Conservation (phyloP, 1,140 invertebrate species). For the Hycleus phaleratus region DNA sequence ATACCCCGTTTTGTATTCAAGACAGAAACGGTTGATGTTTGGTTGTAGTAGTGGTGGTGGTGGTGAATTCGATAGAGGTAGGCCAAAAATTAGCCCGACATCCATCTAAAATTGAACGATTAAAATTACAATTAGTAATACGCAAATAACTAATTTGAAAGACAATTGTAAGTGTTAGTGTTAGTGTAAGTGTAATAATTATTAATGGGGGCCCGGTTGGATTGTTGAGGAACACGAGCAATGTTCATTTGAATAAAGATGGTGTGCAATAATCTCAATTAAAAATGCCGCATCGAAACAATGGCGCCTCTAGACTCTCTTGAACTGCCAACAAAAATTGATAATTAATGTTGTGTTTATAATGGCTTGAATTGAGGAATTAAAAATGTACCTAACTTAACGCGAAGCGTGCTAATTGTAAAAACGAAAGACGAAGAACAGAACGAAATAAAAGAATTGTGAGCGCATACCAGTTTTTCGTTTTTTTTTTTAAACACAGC, state of each 20-base stretch:
- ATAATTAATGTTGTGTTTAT: constrained; percentile 44
- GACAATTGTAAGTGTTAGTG: constrained; percentile 23
- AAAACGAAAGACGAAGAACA: constrained; percentile 24
- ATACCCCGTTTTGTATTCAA: constrained; percentile 17
- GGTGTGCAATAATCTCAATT: constrained; percentile 42
- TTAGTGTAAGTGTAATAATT: constrained; percentile 35
- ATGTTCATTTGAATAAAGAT: constrained; percentile 41
- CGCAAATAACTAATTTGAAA: constrained; percentile 40
- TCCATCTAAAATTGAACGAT: constrained; percentile 8
- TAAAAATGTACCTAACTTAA: constrained; percentile 39
- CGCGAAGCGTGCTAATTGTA: constrained; percentile 33
- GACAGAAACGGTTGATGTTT: too few relatives aligned
- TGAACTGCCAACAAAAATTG: constrained; percentile 35
- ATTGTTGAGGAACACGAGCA: constrained; percentile 18
- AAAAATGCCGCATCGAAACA: constrained; percentile 40
- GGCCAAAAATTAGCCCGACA: too few relatives aligned
- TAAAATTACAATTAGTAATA: constrained; percentile 38
- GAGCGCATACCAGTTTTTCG: neutral
- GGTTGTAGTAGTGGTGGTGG: too few relatives aligned
- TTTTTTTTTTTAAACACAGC: neutral
- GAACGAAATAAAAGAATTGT: neutral
- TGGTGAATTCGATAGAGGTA: too few relatives aligned
- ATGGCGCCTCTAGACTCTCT: constrained; percentile 33
- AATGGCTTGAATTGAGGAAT: constrained; percentile 39
- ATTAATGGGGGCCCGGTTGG: constrained; percentile 32